These are phyloP conservation scores for Rhagoletis zephyria DNA, from an alignment of 1,140 invertebrate species.

Conservation along the genomic window DNA sequence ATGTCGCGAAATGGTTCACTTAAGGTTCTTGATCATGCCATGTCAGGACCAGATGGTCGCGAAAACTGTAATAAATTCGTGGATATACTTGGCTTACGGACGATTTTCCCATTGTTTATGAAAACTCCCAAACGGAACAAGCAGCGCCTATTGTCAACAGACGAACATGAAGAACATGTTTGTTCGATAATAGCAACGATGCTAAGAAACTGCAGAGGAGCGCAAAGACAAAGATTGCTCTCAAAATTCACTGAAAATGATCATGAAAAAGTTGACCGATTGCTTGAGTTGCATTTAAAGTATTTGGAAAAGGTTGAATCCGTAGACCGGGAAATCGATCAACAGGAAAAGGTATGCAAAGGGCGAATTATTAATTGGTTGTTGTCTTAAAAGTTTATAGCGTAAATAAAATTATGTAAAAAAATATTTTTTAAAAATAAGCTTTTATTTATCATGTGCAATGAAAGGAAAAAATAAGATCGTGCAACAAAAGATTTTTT, in stretches of 20 bases:
- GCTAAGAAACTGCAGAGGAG: constrained; percentile 91
- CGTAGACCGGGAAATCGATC: constrained; percentile 85
- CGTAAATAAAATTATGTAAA: too few species aligned
- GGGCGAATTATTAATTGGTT: too few species aligned
- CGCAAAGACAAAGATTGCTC: constrained; percentile 90
- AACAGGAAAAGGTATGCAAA: constrained; percentile 68
- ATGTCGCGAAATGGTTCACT: constrained; percentile 95
- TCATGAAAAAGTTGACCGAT: constrained; percentile 96
- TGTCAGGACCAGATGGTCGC: constrained; percentile 91
- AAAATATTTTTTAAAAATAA: too few species aligned
- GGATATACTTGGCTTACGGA: constrained; percentile 95
- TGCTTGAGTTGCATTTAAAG: constrained; percentile 97
- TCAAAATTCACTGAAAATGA: constrained; percentile 99
- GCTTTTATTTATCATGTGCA: too few species aligned
- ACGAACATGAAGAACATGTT: constrained; percentile 97
- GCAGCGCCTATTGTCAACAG: constrained; percentile 87
- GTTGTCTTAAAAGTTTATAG: too few species aligned
- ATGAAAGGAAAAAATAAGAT: too few species aligned
- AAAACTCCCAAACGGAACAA: constrained; percentile 93
- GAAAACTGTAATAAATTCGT: constrained; percentile 99
- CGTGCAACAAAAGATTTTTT: too few species aligned
- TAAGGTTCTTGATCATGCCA: constrained; percentile 96
- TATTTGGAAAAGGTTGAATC: constrained; percentile 94
- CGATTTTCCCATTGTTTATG: constrained; percentile 98
- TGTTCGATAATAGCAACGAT: constrained; percentile 94